Conservation (phyloP, 2,113 vertebrate genomes). For the Gopherus evgoodei region DNA sequence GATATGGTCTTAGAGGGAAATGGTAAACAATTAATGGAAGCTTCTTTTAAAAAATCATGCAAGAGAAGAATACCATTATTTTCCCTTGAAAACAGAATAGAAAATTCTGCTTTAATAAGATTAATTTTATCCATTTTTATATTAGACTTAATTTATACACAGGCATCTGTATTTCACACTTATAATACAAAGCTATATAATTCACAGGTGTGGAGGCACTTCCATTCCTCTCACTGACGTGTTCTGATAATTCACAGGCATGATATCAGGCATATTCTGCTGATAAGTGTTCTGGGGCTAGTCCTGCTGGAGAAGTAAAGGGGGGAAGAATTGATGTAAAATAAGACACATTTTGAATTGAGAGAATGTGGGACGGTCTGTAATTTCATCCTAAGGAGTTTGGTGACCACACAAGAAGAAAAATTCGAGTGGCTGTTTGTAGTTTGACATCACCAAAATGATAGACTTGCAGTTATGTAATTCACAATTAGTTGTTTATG, state of each 20-base stretch:
- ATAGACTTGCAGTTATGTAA: neutral
- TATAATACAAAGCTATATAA: neutral
- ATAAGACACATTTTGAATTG: neutral
- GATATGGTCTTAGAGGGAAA: neutral
- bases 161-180: neutral
- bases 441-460: neutral
- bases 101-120: neutral
- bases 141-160: neutral
- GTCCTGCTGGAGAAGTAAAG: neutral
- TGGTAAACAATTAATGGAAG: neutral
- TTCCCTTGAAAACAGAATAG: neutral
- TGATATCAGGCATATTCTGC: neutral
- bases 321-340: neutral
- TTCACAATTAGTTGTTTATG: neutral
- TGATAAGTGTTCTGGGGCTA: neutral
- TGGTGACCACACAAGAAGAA: neutral
- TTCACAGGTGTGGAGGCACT: neutral
- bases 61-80: neutral
- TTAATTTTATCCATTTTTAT: neutral
- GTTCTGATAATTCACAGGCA: neutral
- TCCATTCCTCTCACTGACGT: neutral
- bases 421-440: neutral
- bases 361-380: neutral
- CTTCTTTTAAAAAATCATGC: neutral
- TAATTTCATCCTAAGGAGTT: neutral